Conservation (phyloP, 1,140 invertebrate species). For the Varroa destructor region DNA sequence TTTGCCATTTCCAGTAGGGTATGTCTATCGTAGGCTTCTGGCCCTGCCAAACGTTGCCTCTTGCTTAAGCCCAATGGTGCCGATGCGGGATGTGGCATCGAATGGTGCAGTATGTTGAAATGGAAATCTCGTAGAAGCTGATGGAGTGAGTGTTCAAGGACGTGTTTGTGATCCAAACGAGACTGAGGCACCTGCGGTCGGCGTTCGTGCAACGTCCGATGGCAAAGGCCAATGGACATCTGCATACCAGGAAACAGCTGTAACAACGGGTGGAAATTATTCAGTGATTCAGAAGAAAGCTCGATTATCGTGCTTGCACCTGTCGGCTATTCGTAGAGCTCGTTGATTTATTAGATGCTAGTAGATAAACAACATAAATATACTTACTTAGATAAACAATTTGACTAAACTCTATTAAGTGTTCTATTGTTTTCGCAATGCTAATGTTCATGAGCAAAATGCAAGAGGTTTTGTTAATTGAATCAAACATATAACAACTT, state of each 20-base stretch:
- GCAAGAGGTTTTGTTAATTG: too few relatives aligned
- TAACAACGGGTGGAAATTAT: constrained; percentile 33
- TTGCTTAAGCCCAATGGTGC: constrained; percentile 79
- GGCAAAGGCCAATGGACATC: constrained; percentile 49
- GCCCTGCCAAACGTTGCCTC: constrained; percentile 71
- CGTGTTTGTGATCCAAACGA: constrained; percentile 69
- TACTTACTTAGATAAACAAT: too few relatives aligned
- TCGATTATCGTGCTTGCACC: not conserved
- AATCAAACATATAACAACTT: too few relatives aligned
- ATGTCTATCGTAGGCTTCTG: constrained; percentile 67
- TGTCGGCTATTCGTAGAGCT: not conserved
- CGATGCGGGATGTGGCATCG: constrained; percentile 82
- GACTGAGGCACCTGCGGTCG: constrained; percentile 34
- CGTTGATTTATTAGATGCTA: too few relatives aligned
- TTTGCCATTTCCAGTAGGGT: constrained; percentile 75
- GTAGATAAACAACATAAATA: too few relatives aligned
- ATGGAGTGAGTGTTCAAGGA: constrained; percentile 86
- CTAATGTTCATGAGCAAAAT: too few relatives aligned
- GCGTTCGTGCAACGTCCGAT: constrained; percentile 42
- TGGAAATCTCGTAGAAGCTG: constrained; percentile 80
- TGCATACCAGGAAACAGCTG: constrained; percentile 83
- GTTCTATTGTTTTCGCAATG: too few relatives aligned
- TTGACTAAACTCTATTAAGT: too few relatives aligned
- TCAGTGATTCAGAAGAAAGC: constrained; percentile 28
- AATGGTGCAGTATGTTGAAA: constrained; percentile 77